Conservation (phyloP, 2,888 invertebrate genomes). For the Synergus laeviventris region DNA sequence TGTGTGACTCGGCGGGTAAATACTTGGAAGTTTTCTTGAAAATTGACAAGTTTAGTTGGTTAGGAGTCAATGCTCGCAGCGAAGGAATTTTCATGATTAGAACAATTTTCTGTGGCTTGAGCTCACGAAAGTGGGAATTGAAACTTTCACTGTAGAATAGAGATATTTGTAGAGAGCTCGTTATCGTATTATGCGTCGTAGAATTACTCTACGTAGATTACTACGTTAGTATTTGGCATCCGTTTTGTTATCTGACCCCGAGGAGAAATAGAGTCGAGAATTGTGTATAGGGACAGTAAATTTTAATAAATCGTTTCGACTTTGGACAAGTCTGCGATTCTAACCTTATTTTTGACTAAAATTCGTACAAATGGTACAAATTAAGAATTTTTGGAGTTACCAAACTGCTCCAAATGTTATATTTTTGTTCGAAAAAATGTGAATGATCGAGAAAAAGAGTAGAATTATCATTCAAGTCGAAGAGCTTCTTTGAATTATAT, state of each 20-base stretch:
- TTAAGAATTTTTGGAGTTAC: too few relatives aligned
- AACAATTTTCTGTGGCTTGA: not conserved
- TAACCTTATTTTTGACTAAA: not conserved
- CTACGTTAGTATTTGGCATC: slow-evolving; percentile 32
- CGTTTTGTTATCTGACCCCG: slow-evolving; percentile 34
- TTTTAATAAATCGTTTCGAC: not conserved
- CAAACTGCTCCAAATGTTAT: not conserved
- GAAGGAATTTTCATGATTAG: not conserved
- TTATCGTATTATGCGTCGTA: slow-evolving; percentile 16
- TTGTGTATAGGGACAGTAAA: not conserved
- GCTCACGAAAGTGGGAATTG: not conserved
- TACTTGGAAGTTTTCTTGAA: not conserved
- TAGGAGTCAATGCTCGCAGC: not conserved
- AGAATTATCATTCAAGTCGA: too few relatives aligned
- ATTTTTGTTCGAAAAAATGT: too few relatives aligned
- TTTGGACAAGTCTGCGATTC: not conserved
- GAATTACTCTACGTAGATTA: slow-evolving; percentile 28
- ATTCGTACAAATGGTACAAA: not conserved
- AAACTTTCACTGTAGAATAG: slow-evolving; percentile 13
- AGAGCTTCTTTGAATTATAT: too few relatives aligned
- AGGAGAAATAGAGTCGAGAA: slow-evolving; percentile 7
- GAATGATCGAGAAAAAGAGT: too few relatives aligned
- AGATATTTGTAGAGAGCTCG: slow-evolving; percentile 7
- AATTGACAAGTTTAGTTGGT: not conserved
- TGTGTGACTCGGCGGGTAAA: not conserved